These are phyloP conservation scores for Sarcoramphus papa DNA, from an alignment of 2,797 vertebrate genomes.

Conservation along the genomic window DNA sequence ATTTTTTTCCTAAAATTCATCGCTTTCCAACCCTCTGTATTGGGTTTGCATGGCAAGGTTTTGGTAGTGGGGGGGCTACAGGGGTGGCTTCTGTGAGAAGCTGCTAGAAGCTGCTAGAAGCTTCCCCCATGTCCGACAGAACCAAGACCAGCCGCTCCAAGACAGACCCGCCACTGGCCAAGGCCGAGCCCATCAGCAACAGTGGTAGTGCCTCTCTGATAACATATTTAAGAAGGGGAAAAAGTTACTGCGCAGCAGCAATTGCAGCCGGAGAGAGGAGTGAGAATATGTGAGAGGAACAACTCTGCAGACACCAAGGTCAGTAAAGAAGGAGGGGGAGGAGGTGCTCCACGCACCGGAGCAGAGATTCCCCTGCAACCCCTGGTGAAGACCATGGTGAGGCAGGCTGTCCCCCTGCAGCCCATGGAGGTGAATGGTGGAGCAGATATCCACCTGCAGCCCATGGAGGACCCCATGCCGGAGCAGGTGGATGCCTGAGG, in stretches of 20 bases:
- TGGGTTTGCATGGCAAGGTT: too few relatives aligned
- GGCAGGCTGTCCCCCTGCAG: not conserved
- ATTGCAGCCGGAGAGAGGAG: not conserved
- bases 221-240: not conserved
- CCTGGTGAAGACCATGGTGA: not conserved
- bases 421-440: not conserved
- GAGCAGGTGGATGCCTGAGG: not conserved
- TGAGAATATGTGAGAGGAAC: not conserved
- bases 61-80: rapidly evolving
- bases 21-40: not conserved
- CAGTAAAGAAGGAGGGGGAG: not conserved
- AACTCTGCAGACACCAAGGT: not conserved
- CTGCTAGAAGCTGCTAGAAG: not conserved
- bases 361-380: not conserved
- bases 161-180: not conserved
- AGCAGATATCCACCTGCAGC: not conserved
- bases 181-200: too few relatives aligned
- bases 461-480: rapidly evolving
- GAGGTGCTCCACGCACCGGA: rapidly evolving
- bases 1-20: not conserved
- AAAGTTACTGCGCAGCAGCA: too few relatives aligned
- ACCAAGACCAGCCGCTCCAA: not conserved
- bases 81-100: too few relatives aligned
- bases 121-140: not conserved
- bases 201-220: not conserved